These are phyloP conservation scores for Hipposideros larvatus DNA, from an alignment of 2,797 vertebrate genomes.

Conservation along the genomic window DNA sequence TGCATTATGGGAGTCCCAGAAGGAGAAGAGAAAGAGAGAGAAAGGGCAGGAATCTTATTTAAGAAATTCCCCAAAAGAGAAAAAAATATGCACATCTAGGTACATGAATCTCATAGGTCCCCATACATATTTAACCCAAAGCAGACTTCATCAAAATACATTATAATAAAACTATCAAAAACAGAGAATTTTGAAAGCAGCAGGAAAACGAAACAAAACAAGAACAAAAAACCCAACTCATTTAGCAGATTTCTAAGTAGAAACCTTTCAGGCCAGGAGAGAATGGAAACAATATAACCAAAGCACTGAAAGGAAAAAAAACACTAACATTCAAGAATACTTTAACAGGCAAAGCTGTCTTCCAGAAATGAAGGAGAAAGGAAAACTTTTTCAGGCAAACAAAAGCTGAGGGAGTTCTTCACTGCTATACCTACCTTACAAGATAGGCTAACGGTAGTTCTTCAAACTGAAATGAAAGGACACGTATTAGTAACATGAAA, in stretches of 20 bases:
- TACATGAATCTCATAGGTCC: neutral
- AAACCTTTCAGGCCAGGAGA: neutral
- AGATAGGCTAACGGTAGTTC: neutral
- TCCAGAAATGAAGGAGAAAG: neutral
- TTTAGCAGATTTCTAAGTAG: neutral
- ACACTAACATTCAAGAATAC: neutral
- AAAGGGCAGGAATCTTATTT: neutral
- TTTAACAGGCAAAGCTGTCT: neutral
- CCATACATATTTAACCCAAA: neutral
- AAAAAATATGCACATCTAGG: neutral
- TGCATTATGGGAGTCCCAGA: neutral
- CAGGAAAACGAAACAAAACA: neutral
- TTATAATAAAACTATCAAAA: neutral
- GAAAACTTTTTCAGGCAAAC: neutral
- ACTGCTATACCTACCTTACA: neutral
- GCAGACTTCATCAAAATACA: neutral
- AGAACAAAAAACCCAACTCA: neutral
- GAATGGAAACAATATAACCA: neutral
- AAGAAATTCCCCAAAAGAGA: neutral
- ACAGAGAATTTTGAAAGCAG: conserved; percentile 13
- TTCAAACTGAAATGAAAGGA: neutral
- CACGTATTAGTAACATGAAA: neutral
- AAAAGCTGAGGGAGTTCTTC: neutral
- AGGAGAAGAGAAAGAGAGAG: neutral
- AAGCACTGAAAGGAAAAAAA: neutral